Conservation (phyloP, 30 jellyfish, hydroid and myxozoan genomes). For the Cassiopea xamachana region DNA sequence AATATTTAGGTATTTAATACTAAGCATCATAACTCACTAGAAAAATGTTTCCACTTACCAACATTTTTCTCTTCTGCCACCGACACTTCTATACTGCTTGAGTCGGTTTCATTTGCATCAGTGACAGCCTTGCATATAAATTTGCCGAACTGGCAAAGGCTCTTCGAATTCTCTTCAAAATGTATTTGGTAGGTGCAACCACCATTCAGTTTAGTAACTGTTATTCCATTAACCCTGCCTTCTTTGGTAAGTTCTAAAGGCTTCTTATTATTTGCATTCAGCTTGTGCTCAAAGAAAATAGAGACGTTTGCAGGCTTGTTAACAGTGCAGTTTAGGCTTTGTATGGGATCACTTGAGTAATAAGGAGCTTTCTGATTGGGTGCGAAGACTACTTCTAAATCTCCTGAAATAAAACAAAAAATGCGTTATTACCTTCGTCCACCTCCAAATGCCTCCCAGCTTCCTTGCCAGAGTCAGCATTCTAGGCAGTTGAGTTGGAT, state of each 20-base stretch:
- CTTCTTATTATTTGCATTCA: background rate
- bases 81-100: background rate
- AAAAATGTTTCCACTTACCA: background rate
- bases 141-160: background rate
- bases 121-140: background rate
- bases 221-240: background rate
- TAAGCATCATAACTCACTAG: too few species aligned
- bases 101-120: background rate
- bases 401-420: slow-evolving; percentile 2
- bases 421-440: too few species aligned
- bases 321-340: slow-evolving; percentile 7
- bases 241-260: background rate
- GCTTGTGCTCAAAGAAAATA: background rate
- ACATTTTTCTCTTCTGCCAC: background rate
- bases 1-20: too few species aligned
- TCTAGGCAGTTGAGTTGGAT: too few species aligned
- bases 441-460: too few species aligned
- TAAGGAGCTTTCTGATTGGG: background rate
- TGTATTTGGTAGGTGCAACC: background rate
- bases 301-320: slow-evolving; percentile 26
- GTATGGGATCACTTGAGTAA: background rate
- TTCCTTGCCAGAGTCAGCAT: too few species aligned
- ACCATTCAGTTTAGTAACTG: background rate
- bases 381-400: background rate
- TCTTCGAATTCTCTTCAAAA: background rate